phyloP scores from a whole-genome alignment of 2,113 vertebrate species.

The Hemichromis elongatus region DNA sequence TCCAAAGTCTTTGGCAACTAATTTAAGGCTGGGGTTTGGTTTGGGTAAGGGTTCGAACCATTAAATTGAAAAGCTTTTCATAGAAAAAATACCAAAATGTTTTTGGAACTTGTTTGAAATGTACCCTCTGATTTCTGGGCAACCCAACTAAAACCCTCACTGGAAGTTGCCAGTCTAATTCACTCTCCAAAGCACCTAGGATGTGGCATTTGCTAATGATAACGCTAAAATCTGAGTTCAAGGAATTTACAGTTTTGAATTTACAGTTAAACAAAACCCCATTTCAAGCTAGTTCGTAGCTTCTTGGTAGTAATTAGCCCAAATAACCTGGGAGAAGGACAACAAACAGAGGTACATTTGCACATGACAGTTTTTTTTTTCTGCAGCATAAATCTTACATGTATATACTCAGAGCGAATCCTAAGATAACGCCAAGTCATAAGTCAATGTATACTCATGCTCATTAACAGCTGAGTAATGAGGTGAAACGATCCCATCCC shows the following conservation, averaged over 20 bases:
- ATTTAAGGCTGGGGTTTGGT: neutral
- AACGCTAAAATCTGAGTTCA: neutral
- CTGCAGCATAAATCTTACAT: neutral
- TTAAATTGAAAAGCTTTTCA: neutral
- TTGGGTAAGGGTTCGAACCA: too few species aligned
- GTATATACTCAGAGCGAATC: neutral
- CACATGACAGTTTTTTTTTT: neutral
- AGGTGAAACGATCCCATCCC: neutral
- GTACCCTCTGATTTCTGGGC: neutral
- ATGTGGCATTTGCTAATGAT: neutral
- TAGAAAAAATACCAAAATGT: neutral
- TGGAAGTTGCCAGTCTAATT: neutral
- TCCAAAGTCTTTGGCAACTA: neutral
- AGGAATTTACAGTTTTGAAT: neutral
- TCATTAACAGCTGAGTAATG: neutral
- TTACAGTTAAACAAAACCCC: neutral
- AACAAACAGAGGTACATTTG: neutral
- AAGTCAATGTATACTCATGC: neutral
- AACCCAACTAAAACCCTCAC: neutral
- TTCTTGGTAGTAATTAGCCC: neutral
- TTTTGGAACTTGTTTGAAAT: neutral
- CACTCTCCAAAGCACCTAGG: neutral
- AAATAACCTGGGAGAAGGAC: neutral
- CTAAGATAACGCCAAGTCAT: neutral
- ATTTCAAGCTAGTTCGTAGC: neutral